Evolutionary conservation across 2,888 invertebrate species (phyloP), one percentile per base, ranked within the genome.

Genomic region (Corbicula japonica): DNA sequence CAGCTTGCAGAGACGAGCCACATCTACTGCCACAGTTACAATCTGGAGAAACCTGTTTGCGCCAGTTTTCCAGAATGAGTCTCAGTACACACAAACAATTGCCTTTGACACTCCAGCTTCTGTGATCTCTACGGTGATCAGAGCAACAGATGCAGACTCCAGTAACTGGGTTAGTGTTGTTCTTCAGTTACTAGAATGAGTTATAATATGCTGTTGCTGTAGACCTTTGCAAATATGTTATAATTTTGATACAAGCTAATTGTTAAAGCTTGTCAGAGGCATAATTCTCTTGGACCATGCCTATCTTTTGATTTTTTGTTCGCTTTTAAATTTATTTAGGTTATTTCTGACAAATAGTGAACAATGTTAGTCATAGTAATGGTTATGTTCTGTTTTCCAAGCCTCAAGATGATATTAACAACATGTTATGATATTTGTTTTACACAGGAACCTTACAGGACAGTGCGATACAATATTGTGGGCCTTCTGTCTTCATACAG

Each of bases 381-480:
- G n/a, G n/a, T n/a, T n/a, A n/a, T n/a, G n/a, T n/a, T n/a, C n/a
- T n/a, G n/a, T n/a, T n/a, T n/a, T n/a, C n/a, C n/a, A n/a, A n/a
- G n/a, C n/a, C n/a, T n/a, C n/a, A n/a, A n/a, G n/a, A n/a, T n/a
- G n/a, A n/a, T n/a, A 15, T 28, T 12, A 15, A 26, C 15, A 30
- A 32, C 34, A 58, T 4, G 28, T 23, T 34, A 12, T 28, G 8
- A 5, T 38, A 18, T 58, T 58, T 52, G 44, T 12, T 73, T 75
- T n/a, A n/a, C n/a, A 23, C 54, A 91, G 91, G 60, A 60, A 4
- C 90, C 89, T 6, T 88, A 85, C 80, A 87, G 84, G 41, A 76
- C 69, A 15, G 61, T 91, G 28, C 79, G 66, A 4, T 92, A 85
- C 78, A 74, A 34, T 61, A 81, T 89, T 38, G 76, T 87, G 21